Evolutionary conservation across 2,797 vertebrate species (phyloP), one percentile per base, ranked within the genome.

Genomic region (Rhodeus uyekii): DNA sequence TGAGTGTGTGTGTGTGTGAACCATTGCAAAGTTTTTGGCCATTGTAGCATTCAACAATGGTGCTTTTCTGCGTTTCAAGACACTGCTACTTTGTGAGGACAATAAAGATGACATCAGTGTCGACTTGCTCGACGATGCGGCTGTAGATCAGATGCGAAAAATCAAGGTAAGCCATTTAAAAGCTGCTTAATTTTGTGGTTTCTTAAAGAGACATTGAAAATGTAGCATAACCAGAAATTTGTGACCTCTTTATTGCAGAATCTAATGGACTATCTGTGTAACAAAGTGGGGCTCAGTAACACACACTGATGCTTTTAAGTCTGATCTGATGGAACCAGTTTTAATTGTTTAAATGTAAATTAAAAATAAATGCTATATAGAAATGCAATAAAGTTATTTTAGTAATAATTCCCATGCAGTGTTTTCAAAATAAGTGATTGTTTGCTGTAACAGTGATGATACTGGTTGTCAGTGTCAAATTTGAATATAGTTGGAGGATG

Each of bases 91-190:
- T 0, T 94, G 94, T n/a, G 94, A 93, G 32, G 93, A 95, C 53
- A 95, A 92, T 8, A 93, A 96, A 76, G 91, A 86, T 61, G 92
- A 95, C 0, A 90, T 96, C 0, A 90, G 95, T 80, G 83, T 94
- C 32, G 94, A 95, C 8, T 36, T 96, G 36, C 88, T 97, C 22
- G 94, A 96, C 78, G 93, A 95, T 12, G 88, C 94, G 5, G 95
- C 95, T 0, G 90, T 95, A 73, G 90, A 91, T 73, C 95, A 96
- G 76, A 96, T 96, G 72, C 92, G 94, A 83, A 94, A 90, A 58
- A 91, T 96, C 3, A 93, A 92, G 90, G 96, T 96, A 91, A 93
- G 91, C 36, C 2, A 1, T 71, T 36, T 42, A 22, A 42, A n/a
- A 3, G 1, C 12, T 8, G 9, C 27, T 5, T 8, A 1, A 18